phyloP scores from a whole-genome alignment of 2,797 vertebrate species.

The Podargus strigoides region DNA sequence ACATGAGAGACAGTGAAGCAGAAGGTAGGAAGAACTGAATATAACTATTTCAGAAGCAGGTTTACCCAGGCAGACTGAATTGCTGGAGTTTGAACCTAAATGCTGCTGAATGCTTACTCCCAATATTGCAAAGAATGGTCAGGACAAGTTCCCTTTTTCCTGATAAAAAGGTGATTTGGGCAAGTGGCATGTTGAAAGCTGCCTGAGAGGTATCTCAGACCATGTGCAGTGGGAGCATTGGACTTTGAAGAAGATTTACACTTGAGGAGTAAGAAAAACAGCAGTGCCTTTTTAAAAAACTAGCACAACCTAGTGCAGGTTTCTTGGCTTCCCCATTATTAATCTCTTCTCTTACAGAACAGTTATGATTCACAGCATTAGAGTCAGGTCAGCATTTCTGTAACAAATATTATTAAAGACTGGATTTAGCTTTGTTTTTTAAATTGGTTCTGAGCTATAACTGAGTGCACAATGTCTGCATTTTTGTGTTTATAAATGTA shows the following conservation, averaged over 20 bases:
- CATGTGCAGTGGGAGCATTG: not conserved
- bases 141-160: not conserved
- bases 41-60: not conserved
- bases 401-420: not conserved
- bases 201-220: not conserved
- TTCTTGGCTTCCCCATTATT: not conserved
- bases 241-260: not conserved
- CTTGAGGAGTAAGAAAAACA: not conserved
- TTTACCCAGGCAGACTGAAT: not conserved
- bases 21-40: not conserved
- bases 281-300: not conserved
- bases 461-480: slow-evolving; percentile 64
- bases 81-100: not conserved
- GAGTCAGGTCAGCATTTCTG: slow-evolving; percentile 20
- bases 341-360: not conserved
- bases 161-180: not conserved
- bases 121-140: not conserved
- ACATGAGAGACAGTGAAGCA: not conserved
- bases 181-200: not conserved
- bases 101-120: not conserved
- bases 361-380: slow-evolving; percentile 17
- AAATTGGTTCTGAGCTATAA: slow-evolving; percentile 70
- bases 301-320: not conserved
- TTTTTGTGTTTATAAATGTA: slow-evolving; percentile 65
- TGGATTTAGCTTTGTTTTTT: slow-evolving; percentile 10